Conservation (phyloP, 2,888 invertebrate species). For the Erebia aethiops region DNA sequence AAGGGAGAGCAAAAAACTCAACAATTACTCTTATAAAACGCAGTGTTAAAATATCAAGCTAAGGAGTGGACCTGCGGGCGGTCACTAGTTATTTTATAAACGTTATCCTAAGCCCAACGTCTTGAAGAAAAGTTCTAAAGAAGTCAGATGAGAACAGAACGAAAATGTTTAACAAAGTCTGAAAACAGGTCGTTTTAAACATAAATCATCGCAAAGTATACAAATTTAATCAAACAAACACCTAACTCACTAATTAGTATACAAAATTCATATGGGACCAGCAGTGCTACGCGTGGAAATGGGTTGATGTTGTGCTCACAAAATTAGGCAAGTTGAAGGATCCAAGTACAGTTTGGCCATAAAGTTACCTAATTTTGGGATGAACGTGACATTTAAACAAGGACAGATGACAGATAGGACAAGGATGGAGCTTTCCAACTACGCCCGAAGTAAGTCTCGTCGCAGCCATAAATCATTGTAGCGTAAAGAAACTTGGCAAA, state of each 20-base stretch:
- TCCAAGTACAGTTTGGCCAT: slow-evolving; percentile 4
- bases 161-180: not conserved
- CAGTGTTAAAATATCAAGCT: too few relatives aligned
- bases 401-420: slow-evolving; percentile 14
- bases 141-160: not conserved
- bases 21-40: too few relatives aligned
- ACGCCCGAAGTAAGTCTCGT: slow-evolving; percentile 44
- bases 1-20: too few relatives aligned
- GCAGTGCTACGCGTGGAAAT: slow-evolving; percentile 75
- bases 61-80: too few relatives aligned
- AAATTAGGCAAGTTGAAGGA: slow-evolving; percentile 80
- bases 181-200: not conserved
- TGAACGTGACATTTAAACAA: slow-evolving; percentile 15
- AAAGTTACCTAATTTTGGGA: slow-evolving; percentile 15
- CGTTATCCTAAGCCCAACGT: too few relatives aligned
- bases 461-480: slow-evolving; percentile 71
- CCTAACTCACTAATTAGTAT: slow-evolving; percentile 77
- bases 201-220: slow-evolving; percentile 12
- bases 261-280: slow-evolving; percentile 80
- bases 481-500: slow-evolving; percentile 73
- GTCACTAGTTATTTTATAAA: too few relatives aligned
- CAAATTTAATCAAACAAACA: slow-evolving; percentile 53
- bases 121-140: too few relatives aligned
- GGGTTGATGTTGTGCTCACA: slow-evolving; percentile 80
- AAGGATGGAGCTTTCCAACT: slow-evolving; percentile 16